Evolutionary conservation across 2,113 vertebrate genomes (phyloP), one percentile per base, ranked within the genome.

Genomic region (Verasper variegatus): DNA sequence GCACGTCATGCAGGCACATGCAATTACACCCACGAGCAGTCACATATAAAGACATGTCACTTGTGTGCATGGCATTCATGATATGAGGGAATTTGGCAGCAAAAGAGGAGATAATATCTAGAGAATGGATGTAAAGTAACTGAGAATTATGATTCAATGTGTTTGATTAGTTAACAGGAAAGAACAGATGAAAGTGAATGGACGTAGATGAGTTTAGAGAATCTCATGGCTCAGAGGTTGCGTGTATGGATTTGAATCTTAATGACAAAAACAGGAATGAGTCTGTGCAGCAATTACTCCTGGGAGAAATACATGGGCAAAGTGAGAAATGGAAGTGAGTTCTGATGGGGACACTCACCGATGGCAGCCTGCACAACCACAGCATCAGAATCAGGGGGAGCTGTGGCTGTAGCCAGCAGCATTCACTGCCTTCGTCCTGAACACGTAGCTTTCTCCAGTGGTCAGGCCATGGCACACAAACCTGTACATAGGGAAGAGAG

Each of bases 381-480:
- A 1, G 95, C 87, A 74, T 99, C 97, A 2, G 98, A 98, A 40
- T 92, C 91, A n/a, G 45, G 94, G 64, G 6, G 97, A 98, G 89
- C 92, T 96, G 75, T 94, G 94, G 87, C 98, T 99, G 82, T 99
- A 97, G 65, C 98, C 98, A 0, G 97, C 98, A 73, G 97, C 96
- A n/a, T 99, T 99, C 59, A 99, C 95, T 21, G 97, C 97, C 93
- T 96, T 96, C 72, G 98, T 96, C 76, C 94, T 95, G 89, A 99
- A 98, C 89, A 97, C 91, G 56, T 95, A 97, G 77, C 92, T 96
- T 64, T 94, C 89, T 6, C 94, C 96, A 0, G 91, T 95, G 1
- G 31, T 71, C 56, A 99, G 93, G n/a, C 97, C 97, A 3, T 99
- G 97, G 81, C 97, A 99, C 83, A 96, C 92, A 84, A 99, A 99